phyloP scores from a whole-genome alignment of 2,888 invertebrate species.

The Labia minor region DNA sequence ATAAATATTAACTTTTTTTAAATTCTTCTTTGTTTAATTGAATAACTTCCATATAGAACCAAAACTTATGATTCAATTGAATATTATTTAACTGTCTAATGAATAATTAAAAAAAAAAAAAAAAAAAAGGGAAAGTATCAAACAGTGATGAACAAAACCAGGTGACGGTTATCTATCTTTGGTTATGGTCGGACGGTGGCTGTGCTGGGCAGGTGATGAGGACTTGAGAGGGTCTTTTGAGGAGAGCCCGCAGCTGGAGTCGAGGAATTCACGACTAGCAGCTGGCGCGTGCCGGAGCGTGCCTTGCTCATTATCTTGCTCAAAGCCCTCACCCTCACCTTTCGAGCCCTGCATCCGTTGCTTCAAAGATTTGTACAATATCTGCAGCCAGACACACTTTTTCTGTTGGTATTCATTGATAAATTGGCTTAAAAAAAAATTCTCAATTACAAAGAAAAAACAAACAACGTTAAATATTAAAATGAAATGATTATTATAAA shows the following conservation, averaged over 20 bases:
- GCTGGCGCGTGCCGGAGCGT: constrained; percentile 4
- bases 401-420: too few relatives aligned
- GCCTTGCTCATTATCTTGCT: neutral
- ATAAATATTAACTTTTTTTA: too few relatives aligned
- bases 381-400: too few relatives aligned
- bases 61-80: too few relatives aligned
- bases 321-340: neutral
- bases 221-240: neutral
- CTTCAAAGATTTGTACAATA: neutral
- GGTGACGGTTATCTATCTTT: too few relatives aligned
- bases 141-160: neutral
- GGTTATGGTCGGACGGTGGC: neutral
- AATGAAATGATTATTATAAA: too few relatives aligned
- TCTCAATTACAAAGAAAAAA: too few relatives aligned
- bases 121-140: neutral
- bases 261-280: neutral
- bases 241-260: neutral
- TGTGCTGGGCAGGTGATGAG: neutral
- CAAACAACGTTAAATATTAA: too few relatives aligned
- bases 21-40: too few relatives aligned
- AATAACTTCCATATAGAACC: too few relatives aligned
- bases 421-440: too few relatives aligned
- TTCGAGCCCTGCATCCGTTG: neutral
- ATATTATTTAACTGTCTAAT: too few relatives aligned
- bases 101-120: neutral